Evolutionary conservation across 2,888 invertebrate species (phyloP).

Genomic region (Andrena bicolor): DNA sequence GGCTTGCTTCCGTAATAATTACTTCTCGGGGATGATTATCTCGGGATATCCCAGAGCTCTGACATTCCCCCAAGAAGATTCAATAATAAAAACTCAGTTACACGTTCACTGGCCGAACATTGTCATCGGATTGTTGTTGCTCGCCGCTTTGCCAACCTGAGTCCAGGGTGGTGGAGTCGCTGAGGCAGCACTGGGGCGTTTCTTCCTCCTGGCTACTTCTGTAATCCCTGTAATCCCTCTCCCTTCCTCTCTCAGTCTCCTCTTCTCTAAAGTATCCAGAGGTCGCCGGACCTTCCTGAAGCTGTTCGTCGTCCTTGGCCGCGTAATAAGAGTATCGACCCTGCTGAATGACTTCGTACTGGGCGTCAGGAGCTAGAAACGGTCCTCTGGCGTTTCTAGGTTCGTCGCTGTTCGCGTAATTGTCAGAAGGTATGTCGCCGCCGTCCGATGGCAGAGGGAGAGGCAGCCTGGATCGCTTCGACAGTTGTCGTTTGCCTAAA

Average conservation of each 20-base stretch:
- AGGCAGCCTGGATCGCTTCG: slow-evolving; percentile 87
- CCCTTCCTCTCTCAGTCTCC: slow-evolving; percentile 78
- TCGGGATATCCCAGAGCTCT: not conserved
- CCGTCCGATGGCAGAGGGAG: slow-evolving; percentile 77
- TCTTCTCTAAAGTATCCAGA: slow-evolving; percentile 72
- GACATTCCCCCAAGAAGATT: not conserved
- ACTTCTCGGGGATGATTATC: not conserved
- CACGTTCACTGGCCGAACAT: slow-evolving; percentile 81
- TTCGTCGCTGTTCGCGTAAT: slow-evolving; percentile 77
- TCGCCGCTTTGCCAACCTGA: slow-evolving; percentile 90
- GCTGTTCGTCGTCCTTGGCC: slow-evolving; percentile 77
- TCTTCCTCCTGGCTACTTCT: slow-evolving; percentile 80
- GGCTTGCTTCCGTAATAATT: slow-evolving; percentile 2
- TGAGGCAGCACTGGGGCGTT: slow-evolving; percentile 86
- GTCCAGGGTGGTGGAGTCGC: slow-evolving; percentile 88
- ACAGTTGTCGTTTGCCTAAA: slow-evolving; percentile 87
- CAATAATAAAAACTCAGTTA: slow-evolving; percentile 53
- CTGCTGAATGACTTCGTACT: slow-evolving; percentile 88
- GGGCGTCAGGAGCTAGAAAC: slow-evolving; percentile 88
- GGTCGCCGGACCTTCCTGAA: slow-evolving; percentile 72
- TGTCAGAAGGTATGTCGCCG: slow-evolving; percentile 75
- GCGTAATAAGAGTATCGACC: slow-evolving; percentile 79
- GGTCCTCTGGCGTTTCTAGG: slow-evolving; percentile 82
- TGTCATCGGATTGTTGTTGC: slow-evolving; percentile 79
- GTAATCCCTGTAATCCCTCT: slow-evolving; percentile 86